These are phyloP conservation scores for Ephydatia muelleri DNA, from an alignment of 37 sponge, comb jelly and placozoan species.

Conservation along the genomic window DNA sequence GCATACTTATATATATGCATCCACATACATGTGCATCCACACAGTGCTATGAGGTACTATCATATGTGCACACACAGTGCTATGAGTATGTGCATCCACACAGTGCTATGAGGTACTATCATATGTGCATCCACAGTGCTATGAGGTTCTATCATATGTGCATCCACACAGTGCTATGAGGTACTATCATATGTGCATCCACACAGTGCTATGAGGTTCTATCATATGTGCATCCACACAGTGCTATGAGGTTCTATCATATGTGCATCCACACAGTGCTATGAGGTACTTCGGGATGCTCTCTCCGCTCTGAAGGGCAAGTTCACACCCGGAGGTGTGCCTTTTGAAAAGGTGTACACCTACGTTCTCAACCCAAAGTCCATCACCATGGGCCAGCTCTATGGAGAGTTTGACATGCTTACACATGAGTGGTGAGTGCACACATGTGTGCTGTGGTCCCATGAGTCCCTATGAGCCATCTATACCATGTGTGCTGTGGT, in stretches of 20 bases:
- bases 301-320: slow-evolving; percentile 87
- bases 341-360: slow-evolving; percentile 84
- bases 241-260: too few species aligned
- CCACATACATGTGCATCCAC: slow-evolving; percentile 1
- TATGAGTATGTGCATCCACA: not conserved
- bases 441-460: not conserved
- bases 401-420: slow-evolving; percentile 96
- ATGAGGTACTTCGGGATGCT: too few species aligned
- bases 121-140: not conserved
- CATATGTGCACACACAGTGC: not conserved
- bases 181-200: too few species aligned
- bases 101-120: slow-evolving; percentile 64
- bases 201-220: too few species aligned
- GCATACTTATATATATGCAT: slow-evolving; percentile 6
- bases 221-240: too few species aligned
- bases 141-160: slow-evolving; percentile 45
- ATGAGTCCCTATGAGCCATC: too few species aligned
- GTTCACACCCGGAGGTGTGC: slow-evolving; percentile 77
- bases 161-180: too few species aligned
- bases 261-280: too few species aligned
- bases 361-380: slow-evolving; percentile 98
- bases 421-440: slow-evolving; percentile 94
- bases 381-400: slow-evolving; percentile 99
- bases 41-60: slow-evolving; percentile 60
- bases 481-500: too few species aligned